Evolutionary conservation across 2,797 vertebrate species (phyloP).

Genomic region (Squalus acanthias): DNA sequence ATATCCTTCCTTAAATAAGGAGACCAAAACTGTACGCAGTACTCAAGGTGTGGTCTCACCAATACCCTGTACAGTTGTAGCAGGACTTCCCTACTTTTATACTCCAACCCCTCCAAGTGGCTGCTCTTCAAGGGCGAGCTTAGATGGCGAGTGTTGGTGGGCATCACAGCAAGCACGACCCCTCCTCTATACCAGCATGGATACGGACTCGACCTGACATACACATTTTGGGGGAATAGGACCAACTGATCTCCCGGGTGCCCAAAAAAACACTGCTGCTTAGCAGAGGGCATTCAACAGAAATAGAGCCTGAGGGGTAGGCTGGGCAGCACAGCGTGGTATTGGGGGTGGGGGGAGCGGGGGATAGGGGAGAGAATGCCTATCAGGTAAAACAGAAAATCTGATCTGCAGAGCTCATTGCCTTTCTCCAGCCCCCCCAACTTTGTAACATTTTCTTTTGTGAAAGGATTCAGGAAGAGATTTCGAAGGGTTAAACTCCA

Average conservation of each 20-base stretch:
- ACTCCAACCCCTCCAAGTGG: neutral
- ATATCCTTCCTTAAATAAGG: too few relatives aligned
- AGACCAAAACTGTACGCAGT: too few relatives aligned
- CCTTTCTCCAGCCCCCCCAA: neutral
- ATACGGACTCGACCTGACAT: neutral
- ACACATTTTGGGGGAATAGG: neutral
- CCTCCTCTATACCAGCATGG: neutral
- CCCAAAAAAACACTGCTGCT: neutral
- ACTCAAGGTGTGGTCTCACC: too few relatives aligned
- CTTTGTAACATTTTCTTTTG: neutral
- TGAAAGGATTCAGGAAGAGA: neutral
- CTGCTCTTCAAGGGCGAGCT: neutral
- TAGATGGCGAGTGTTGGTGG: neutral
- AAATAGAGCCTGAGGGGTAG: neutral
- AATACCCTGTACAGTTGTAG: too few relatives aligned
- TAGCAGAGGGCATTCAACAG: neutral
- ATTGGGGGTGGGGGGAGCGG: neutral
- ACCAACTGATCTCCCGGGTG: neutral
- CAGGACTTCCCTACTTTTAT: too few relatives aligned
- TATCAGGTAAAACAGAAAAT: neutral
- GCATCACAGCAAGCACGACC: neutral
- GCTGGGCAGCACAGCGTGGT: neutral
- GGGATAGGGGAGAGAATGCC: neutral
- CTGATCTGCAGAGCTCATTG: neutral
- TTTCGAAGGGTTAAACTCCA: conserved; percentile 5